These are phyloP conservation scores for Lasioglossum villosulum DNA, from an alignment of 2,888 invertebrate species.

Conservation along the genomic window DNA sequence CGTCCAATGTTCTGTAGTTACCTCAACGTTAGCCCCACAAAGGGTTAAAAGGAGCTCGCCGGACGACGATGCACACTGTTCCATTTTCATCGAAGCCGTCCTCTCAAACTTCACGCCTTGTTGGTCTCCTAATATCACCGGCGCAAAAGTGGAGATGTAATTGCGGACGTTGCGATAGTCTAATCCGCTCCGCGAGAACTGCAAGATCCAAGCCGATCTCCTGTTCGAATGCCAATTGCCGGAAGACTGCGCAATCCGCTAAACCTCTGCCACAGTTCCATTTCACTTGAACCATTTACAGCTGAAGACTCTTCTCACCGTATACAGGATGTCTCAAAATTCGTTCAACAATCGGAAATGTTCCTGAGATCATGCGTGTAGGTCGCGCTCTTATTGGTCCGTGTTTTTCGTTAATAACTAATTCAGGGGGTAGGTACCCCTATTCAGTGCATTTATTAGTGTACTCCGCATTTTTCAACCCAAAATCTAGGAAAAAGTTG, in stretches of 20 bases:
- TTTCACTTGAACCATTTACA: not conserved
- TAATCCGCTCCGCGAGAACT: not conserved
- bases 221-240: not conserved
- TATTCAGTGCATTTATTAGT: too few species aligned
- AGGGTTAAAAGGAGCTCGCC: slow-evolving; percentile 66
- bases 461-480: too few species aligned
- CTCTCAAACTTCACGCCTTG: slow-evolving; percentile 54
- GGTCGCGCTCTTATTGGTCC: too few species aligned
- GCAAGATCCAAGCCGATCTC: not conserved
- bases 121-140: slow-evolving; percentile 32
- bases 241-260: not conserved
- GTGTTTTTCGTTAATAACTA: too few species aligned
- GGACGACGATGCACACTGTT: slow-evolving; percentile 47
- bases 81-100: slow-evolving; percentile 63
- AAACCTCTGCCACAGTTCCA: not conserved
- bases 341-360: too few species aligned
- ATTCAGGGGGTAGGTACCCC: too few species aligned
- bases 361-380: too few species aligned
- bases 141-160: slow-evolving; percentile 28
- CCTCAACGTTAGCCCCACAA: slow-evolving; percentile 67
- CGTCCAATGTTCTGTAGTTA: slow-evolving; percentile 68
- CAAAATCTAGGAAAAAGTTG: too few species aligned
- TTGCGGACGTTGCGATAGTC: slow-evolving; percentile 12
- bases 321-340: too few species aligned
- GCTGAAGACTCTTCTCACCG: not conserved